phyloP scores from a whole-genome alignment of 2,797 vertebrate genomes.

The Gambusia yucatana region DNA sequence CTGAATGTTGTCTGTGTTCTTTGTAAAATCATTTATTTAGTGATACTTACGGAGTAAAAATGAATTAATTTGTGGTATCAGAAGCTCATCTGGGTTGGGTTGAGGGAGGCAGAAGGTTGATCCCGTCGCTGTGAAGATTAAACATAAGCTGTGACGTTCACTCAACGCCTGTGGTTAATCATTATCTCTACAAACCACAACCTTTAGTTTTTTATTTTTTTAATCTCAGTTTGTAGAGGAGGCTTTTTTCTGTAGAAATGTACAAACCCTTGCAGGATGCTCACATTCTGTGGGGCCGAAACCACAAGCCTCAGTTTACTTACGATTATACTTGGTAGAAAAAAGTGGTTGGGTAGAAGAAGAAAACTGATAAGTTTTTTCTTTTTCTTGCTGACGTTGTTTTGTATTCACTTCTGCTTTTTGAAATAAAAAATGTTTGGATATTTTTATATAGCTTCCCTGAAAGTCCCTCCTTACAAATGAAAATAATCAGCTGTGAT shows the following conservation, averaged over 20 bases:
- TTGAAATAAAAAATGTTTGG: neutral
- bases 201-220: neutral
- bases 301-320: neutral
- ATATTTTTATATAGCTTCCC: neutral
- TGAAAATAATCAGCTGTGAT: neutral
- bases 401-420: neutral
- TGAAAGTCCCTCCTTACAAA: neutral
- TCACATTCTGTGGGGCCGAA: neutral
- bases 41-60: neutral
- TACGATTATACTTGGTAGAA: neutral
- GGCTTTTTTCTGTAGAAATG: neutral
- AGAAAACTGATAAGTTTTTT: neutral
- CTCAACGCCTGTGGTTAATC: neutral
- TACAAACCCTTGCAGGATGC: neutral
- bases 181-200: neutral
- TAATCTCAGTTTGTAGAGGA: neutral
- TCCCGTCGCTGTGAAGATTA: neutral
- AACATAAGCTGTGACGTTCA: neutral
- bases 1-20: neutral
- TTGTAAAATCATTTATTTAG: neutral
- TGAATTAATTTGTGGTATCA: neutral
- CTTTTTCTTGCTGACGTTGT: neutral
- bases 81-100: neutral
- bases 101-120: neutral
- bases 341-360: neutral